These are phyloP conservation scores for Rafetus swinhoei DNA, from an alignment of 2,113 vertebrate species.

Conservation along the genomic window DNA sequence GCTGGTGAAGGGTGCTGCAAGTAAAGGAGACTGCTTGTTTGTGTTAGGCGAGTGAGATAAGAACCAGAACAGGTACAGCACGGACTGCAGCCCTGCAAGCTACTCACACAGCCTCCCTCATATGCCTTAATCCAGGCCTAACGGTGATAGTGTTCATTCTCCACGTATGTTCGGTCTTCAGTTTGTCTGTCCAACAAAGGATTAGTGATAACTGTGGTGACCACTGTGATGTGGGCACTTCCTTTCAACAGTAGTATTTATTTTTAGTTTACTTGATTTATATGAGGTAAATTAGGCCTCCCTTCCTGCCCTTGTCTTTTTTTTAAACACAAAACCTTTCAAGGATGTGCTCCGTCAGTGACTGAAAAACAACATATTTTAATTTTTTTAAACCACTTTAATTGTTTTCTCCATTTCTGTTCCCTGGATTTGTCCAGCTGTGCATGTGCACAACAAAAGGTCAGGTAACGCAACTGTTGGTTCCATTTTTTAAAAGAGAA, in stretches of 20 bases:
- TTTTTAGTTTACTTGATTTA: background rate
- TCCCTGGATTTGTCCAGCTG: constrained; percentile 28
- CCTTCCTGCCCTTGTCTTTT: background rate
- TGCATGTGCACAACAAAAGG: background rate
- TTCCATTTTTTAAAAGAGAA: constrained; percentile 23
- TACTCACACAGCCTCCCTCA: background rate
- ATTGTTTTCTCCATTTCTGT: constrained; percentile 5
- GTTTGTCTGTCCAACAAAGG: background rate
- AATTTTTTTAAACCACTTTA: background rate
- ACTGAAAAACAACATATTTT: constrained; percentile 7
- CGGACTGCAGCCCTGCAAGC: accelerated
- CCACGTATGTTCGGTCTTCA: background rate
- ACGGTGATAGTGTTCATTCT: background rate
- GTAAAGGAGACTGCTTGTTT: background rate
- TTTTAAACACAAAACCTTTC: constrained; percentile 18
- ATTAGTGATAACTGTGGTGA: background rate
- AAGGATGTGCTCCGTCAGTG: constrained; percentile 24
- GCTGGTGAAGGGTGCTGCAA: background rate
- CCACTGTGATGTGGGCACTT: background rate
- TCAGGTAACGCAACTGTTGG: constrained; percentile 12
- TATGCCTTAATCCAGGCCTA: background rate
- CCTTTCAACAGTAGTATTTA: background rate
- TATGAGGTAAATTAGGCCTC: background rate
- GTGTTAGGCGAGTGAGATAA: background rate
- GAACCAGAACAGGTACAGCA: accelerated